Evolutionary conservation across 2,888 invertebrate genomes (phyloP), one percentile per base, ranked within the genome.

Genomic region (Steinernema carpocapsae): DNA sequence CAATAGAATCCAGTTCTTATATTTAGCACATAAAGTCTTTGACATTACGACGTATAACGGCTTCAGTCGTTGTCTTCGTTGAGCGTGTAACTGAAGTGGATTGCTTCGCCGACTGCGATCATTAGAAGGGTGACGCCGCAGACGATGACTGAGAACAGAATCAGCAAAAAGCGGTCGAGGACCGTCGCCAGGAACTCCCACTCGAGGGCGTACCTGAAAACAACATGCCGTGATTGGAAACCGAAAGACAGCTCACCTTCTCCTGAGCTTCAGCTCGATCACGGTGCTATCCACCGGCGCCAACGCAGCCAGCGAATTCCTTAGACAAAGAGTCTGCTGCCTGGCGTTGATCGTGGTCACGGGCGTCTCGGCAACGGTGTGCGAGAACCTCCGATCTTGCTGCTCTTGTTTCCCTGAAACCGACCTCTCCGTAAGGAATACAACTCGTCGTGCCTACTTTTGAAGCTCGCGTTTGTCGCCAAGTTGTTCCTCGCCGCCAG

Each of bases 71-170:
- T 71, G 26, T 46, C 77, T 24, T 78, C 78, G 52, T 77, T 75
- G 24, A 82, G 73, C 73, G 81, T 77, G 76, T 86, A 86, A 45
- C 80, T 80, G 75, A 86, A 80, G 75, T 86, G 85, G 79, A 86
- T 86, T 52, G 84, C 83, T 76, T 87, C 84, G 59, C 86, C 86
- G 56, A 86, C 82, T 70, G 82, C 78, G 51, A 86, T 83, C 85
- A 86, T 85, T 22, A 84, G 76, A n/a, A 82, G 80, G 12, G 86
- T 86, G 45, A 86, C 86, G 22, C 82, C 74, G 74, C 83, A 78
- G 29, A 86, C 86, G 72, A 75, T 74, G 45, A 84, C 73, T 2
- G 84, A 85, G 76, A 85, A 85, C 29, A 85, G 73, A 52, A 85
- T 83, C 26, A 85, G 77, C 1, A 85, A 76, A 6, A 85, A 77